phyloP scores from a whole-genome alignment of 2,113 vertebrate genomes.

The Brachyhypopomus gauderio region DNA sequence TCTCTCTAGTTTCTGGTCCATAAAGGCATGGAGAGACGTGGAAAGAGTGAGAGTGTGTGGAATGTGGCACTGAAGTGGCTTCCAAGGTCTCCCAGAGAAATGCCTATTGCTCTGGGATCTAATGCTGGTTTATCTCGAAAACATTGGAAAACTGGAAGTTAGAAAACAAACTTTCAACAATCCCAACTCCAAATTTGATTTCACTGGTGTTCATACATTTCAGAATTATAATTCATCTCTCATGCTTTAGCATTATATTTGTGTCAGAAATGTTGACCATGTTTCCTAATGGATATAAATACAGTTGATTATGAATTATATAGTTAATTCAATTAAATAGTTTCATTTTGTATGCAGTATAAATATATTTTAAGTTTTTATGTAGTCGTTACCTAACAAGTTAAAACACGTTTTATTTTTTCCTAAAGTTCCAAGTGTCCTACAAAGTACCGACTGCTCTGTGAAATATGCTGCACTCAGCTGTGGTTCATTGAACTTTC shows the following conservation, averaged over 20 bases:
- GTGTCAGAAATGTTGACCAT: too few species aligned
- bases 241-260: background rate
- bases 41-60: constrained; percentile 41
- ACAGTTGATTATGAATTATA: background rate
- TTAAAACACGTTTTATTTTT: too few species aligned
- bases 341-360: too few species aligned
- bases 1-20: constrained; percentile 6
- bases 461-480: background rate
- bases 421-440: background rate
- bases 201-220: background rate
- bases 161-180: background rate
- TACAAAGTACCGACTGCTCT: background rate
- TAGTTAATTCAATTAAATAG: too few species aligned
- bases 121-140: background rate
- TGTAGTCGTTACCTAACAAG: too few species aligned
- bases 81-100: background rate
- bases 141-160: too few species aligned
- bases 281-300: too few species aligned
- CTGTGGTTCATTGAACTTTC: background rate
- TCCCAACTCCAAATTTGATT: background rate
- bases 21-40: constrained; percentile 7
- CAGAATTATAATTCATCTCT: background rate
- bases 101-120: background rate
- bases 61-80: constrained; percentile 44
- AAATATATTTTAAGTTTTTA: too few species aligned